Conservation (phyloP, 2,113 vertebrate genomes). For the Pithys albifrons region DNA sequence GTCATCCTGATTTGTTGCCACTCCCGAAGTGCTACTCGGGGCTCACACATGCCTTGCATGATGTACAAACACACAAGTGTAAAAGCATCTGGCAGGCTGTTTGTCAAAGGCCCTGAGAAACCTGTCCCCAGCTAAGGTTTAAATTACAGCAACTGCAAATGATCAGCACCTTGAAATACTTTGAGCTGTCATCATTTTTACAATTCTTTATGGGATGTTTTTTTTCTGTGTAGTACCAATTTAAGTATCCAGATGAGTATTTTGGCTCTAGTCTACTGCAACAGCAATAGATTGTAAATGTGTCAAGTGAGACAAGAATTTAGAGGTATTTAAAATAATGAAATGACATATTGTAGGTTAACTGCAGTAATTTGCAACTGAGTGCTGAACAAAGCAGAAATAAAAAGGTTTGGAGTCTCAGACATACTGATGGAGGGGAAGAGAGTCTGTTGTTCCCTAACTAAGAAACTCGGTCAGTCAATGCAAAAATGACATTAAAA, state of each 20-base stretch:
- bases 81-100: not conserved
- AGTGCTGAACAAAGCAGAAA: not conserved
- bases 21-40: not conserved
- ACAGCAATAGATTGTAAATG: not conserved
- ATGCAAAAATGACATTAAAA: not conserved
- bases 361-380: not conserved
- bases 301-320: not conserved
- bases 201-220: not conserved
- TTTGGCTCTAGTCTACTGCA: not conserved
- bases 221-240: not conserved
- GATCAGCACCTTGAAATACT: not conserved
- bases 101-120: not conserved
- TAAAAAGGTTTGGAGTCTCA: not conserved
- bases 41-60: not conserved
- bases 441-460: not conserved
- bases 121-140: not conserved
- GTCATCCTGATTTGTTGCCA: not conserved
- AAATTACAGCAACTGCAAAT: not conserved
- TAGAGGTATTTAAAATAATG: not conserved
- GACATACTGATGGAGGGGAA: not conserved
- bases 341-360: not conserved
- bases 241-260: not conserved
- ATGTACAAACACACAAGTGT: not conserved
- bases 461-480: not conserved
- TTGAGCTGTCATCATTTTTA: not conserved